phyloP scores from a whole-genome alignment of 2,113 vertebrate genomes.

The Scomber colias region DNA sequence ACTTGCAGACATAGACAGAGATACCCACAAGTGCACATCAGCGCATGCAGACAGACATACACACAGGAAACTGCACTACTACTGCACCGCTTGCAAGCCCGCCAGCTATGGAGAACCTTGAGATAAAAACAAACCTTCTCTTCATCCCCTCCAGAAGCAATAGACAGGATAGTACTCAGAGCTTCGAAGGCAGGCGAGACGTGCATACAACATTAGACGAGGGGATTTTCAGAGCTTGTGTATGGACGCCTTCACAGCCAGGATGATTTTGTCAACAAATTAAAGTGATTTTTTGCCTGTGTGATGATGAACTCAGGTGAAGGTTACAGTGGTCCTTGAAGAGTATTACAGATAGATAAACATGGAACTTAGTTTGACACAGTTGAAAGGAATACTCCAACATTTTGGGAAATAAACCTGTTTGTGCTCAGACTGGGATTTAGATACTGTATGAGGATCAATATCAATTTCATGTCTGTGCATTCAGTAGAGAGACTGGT shows the following conservation, averaged over 20 bases:
- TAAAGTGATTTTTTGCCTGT: slow-evolving; percentile 51
- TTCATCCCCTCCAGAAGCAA: slow-evolving; percentile 73
- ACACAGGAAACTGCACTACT: slow-evolving; percentile 60
- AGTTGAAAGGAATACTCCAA: slow-evolving; percentile 19
- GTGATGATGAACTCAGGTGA: slow-evolving; percentile 59
- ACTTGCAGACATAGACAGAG: slow-evolving; percentile 17
- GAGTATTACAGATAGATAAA: slow-evolving; percentile 36
- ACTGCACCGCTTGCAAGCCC: slow-evolving; percentile 66
- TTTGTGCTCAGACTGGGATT: slow-evolving; percentile 29
- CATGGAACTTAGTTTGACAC: slow-evolving; percentile 27
- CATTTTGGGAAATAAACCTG: slow-evolving; percentile 19
- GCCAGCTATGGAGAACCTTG: slow-evolving; percentile 81
- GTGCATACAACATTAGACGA: slow-evolving; percentile 63
- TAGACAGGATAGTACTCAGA: slow-evolving; percentile 61
- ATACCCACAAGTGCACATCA: not conserved
- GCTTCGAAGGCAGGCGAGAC: slow-evolving; percentile 55
- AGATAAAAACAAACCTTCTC: slow-evolving; percentile 78
- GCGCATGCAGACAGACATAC: slow-evolving; percentile 31
- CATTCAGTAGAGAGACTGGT: slow-evolving; percentile 6
- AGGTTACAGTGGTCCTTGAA: slow-evolving; percentile 41
- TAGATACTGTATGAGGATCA: not conserved
- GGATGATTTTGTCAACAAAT: slow-evolving; percentile 68
- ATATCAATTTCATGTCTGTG: slow-evolving; percentile 11
- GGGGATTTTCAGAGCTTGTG: slow-evolving; percentile 50
- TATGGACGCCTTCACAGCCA: slow-evolving; percentile 42